Evolutionary conservation across 2,888 invertebrate genomes (phyloP), one percentile per base, ranked within the genome.

Genomic region (Acanthococcus lagerstroemiae): DNA sequence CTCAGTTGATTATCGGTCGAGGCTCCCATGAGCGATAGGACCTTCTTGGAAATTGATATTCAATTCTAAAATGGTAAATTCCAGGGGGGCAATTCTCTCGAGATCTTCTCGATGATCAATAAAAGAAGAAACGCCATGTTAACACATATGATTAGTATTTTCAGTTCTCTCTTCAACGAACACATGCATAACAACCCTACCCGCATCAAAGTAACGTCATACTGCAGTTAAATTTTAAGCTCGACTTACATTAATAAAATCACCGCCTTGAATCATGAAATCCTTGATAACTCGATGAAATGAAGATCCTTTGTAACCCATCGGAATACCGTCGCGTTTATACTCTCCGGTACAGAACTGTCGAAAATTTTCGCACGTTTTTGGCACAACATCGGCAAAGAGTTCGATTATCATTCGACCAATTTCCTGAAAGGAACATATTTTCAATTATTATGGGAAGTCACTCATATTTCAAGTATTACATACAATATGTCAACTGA

Each of bases 211-310:
- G 7, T 55, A 54, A 30, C 44, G n/a, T n/a, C n/a, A n/a, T n/a
- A n/a, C n/a, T n/a, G n/a, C n/a, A n/a, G n/a, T n/a, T n/a, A n/a
- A n/a, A n/a, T n/a, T n/a, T n/a, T n/a, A n/a, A n/a, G n/a, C n/a
- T 37, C 3, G 19, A 25, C 30, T 17, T 81, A 93, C 94, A 81
- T 96, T 97, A 0, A 99, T 93, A 81, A 99, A 99, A 78, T 99
- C 99, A 30, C 99, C 99, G 48, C 97, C 97, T 81, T 99, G 99
- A 71, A 99, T 95, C 99, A 99, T 99, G 74, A 99, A 99, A 78
- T 99, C 99, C 78, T 99, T 99, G 71, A 99, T 99, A 27, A 99
- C 95, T 76, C 97, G 82, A 76, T 99, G 99, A 76, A 99, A 99
- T 73, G 89, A 88, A 1, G 92, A 90, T 57, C 93, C 94, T 79